Base-by-base conservation (phyloP, 2,888 invertebrate genomes). In the Andrena bicolor region DNA sequence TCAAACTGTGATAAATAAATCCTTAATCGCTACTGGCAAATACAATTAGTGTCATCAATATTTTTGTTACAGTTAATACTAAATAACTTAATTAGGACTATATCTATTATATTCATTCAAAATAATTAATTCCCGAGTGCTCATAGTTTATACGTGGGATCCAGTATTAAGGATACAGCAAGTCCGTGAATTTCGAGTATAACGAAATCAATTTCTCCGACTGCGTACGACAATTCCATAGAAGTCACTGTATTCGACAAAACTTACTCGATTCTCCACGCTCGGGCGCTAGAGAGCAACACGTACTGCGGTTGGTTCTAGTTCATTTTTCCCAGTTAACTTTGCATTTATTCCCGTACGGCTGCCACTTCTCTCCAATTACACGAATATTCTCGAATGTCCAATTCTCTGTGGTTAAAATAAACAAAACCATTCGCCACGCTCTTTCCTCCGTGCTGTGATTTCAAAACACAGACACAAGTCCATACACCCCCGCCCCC, bases 341-440 rank as follows among this genome's bases (percentile, higher is more conserved):
- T 41, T 41, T 13, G 56, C 56, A 63, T 58, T 76, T 69, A 32
- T 56, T 76, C 48, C 10, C 49, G 5, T 26, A 49, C 35, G n/a
- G 0, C 49, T n/a, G 5, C 48, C 61, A 26, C 32, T 32, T 53
- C 56, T 10, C 30, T 64, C 35, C 41, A 58, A 69, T 65, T 70
- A 76, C 23, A 79, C 49, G 35, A 51, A 41, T 64, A 68, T 51
- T 63, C 58, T 28, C 30, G 76, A 79, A 56, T 65, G 49, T 35
- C 49, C 63, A 28, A 30, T 41, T 61, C 28, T 35, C 23, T 0
- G 49, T 10, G 60, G 68, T 75, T 49, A 26, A 68, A 64, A 69
- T 60, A 35, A 77, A 71, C 64, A 73, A 58, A 64, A 58, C 10
- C 32, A 63, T 16, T 53, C 3, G 8, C 41, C 30, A 56, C 51